phyloP scores from a whole-genome alignment of 2,888 invertebrate genomes.

The Eremobia ochroleuca region DNA sequence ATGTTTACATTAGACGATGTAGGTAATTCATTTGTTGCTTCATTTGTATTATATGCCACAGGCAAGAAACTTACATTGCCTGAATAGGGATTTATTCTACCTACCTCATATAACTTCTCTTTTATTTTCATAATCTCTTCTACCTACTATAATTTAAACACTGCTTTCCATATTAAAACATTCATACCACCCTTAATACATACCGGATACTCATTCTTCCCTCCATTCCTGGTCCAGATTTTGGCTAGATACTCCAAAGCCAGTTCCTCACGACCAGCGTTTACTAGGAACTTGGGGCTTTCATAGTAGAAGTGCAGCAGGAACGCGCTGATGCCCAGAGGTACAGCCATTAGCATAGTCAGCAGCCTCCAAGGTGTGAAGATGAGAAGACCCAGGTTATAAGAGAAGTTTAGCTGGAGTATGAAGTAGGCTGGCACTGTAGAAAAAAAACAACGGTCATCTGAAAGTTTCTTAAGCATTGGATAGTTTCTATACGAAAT shows the following conservation, averaged over 20 bases:
- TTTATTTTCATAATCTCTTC: no score
- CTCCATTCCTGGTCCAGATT: constrained; percentile 90
- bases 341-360: constrained; percentile 83
- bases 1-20: neutral
- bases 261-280: constrained; percentile 89
- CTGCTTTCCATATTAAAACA: neutral
- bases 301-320: constrained; percentile 91
- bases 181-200: neutral
- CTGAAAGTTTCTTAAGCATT: neutral
- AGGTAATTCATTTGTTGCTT: neutral
- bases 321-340: constrained; percentile 90
- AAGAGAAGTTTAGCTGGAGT: constrained; percentile 66
- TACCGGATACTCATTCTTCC: constrained; percentile 54
- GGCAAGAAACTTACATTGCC: neutral
- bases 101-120: no score
- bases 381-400: constrained; percentile 67
- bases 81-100: neutral
- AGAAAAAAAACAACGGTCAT: neutral
- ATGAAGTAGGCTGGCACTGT: constrained; percentile 71
- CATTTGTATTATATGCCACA: neutral
- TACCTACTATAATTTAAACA: neutral
- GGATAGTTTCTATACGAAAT: neutral
- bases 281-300: constrained; percentile 93
- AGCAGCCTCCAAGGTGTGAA: constrained; percentile 78
- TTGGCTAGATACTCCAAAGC: constrained; percentile 90